Conservation (phyloP, 2,888 invertebrate genomes). For the Acanthosepion esculentum region DNA sequence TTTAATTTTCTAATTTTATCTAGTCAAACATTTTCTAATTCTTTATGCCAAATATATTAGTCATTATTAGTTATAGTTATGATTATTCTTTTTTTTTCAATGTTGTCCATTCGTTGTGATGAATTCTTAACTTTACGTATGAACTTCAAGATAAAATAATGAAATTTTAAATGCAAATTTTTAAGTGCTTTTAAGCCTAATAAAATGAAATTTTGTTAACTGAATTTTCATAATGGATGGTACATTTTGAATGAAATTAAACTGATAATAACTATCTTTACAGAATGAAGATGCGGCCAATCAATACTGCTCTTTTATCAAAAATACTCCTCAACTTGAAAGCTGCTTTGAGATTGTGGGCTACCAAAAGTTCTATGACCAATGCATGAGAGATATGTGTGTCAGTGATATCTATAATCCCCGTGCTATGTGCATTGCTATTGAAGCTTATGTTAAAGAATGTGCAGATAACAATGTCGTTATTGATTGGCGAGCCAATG, state of each 20-base stretch:
- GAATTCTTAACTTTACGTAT: background rate
- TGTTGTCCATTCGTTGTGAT: background rate
- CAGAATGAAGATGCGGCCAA: slow-evolving; percentile 41
- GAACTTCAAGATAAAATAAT: background rate
- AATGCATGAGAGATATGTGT: slow-evolving; percentile 44
- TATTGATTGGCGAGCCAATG: slow-evolving; percentile 6
- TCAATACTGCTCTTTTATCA: slow-evolving; percentile 17
- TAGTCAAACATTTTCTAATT: no score
- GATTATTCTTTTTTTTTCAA: no score
- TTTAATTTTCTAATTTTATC: no score
- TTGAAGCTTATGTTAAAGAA: background rate
- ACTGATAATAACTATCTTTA: background rate
- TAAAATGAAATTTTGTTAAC: no score
- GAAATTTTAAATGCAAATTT: background rate
- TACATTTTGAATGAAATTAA: background rate
- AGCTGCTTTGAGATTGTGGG: background rate
- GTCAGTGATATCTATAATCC: slow-evolving; percentile 41
- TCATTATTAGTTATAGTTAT: no score
- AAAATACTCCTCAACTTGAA: background rate
- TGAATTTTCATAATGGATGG: no score
- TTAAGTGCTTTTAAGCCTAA: background rate
- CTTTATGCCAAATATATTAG: no score
- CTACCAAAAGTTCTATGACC: slow-evolving; percentile 35
- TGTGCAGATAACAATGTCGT: slow-evolving; percentile 16
- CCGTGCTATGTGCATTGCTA: slow-evolving; percentile 25